Conservation (phyloP, 2,113 vertebrate species). For the Trogon melanurus region DNA sequence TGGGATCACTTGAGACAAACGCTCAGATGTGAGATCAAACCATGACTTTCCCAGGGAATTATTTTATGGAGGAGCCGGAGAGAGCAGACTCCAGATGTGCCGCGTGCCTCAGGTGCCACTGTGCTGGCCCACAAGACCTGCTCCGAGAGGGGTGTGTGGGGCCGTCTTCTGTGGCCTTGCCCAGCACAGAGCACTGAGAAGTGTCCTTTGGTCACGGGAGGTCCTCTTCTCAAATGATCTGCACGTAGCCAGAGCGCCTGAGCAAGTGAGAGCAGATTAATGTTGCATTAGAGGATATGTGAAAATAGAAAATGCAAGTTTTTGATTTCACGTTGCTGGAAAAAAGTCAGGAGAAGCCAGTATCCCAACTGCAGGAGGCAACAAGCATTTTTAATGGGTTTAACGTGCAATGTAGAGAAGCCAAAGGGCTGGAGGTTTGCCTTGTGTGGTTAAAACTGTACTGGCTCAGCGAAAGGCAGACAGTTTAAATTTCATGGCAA, state of each 20-base stretch:
- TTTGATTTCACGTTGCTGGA: slow-evolving; percentile 6
- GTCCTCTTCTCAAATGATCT: background rate
- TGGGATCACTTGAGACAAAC: background rate
- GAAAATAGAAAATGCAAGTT: slow-evolving; percentile 10
- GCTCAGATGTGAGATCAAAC: background rate
- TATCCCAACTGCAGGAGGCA: background rate
- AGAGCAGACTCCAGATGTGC: background rate
- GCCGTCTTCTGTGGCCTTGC: background rate
- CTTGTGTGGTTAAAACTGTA: background rate
- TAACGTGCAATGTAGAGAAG: background rate
- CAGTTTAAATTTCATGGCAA: background rate
- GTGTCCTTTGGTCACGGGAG: background rate
- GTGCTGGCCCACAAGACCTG: background rate
- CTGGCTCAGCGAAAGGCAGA: background rate
- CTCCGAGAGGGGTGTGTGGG: fast-evolving
- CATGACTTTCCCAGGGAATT: background rate
- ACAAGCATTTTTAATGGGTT: background rate
- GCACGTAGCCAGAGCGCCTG: background rate
- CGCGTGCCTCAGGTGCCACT: fast-evolving
- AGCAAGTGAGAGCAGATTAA: background rate
- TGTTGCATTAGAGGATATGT: background rate
- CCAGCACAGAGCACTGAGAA: background rate
- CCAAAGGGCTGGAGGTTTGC: slow-evolving; percentile 7
- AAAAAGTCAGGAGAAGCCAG: background rate
- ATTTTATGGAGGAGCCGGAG: background rate